Evolutionary conservation across 2,113 vertebrate species (phyloP), one percentile per base, ranked within the genome.

Genomic region (Barbus barbus): DNA sequence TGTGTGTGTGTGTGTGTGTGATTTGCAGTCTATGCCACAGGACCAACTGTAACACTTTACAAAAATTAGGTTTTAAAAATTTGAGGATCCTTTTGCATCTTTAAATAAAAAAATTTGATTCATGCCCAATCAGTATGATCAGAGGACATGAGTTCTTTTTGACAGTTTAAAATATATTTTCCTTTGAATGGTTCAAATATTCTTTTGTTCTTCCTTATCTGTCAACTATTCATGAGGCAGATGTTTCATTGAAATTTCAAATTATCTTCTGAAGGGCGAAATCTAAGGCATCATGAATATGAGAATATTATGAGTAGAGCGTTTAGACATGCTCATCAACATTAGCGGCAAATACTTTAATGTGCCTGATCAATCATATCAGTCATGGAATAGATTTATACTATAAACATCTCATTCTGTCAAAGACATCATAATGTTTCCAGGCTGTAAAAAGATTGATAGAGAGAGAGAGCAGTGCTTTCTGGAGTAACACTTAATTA

Each of bases 211-310:
- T 60, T 61, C 24, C 14, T 73, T 44, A 48, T 75, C 81, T 86
- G 81, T 83, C 69, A 83, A 20, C 67, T 86, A 83, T 80, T 87
- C 78, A 85, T 85, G 75, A 78, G 56, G 67, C 83, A 85, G 79
- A 84, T 87, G 86, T 79, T 85, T 83, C 69, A 60, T 65, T 85
- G 75, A 85, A 84, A 87, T 85, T 87, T 80, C 8, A 85, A 85
- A 87, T 83, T 41, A 83, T 80, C 74, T 83, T 75, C 80, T 69
- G 74, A 83, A 85, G 80, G 80, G n/a, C 33, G 5, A 83, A 79
- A 56, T 82, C 26, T 48, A 51, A 58, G 74, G 84, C 65, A 48
- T 74, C 76, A 79, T 75, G 83, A 82, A 87, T 79, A 83, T 78
- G 65, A 83, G 41, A 79, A 26, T 83, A 63, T 86, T 83, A 83